phyloP scores from a whole-genome alignment of 2,113 vertebrate genomes.

The Cyphomyrus discorhynchus region DNA sequence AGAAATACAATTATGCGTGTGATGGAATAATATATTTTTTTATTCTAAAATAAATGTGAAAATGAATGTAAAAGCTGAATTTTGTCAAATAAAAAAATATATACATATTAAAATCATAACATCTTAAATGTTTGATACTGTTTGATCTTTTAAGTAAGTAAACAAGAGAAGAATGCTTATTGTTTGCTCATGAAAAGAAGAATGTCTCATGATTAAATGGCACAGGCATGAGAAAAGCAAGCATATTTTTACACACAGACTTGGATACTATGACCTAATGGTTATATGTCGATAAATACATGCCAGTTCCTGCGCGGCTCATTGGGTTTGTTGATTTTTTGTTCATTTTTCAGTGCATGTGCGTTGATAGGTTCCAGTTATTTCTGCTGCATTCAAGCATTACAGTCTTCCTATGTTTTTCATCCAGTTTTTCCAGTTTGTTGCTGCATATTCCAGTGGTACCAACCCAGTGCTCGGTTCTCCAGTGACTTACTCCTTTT shows the following conservation, averaged over 20 bases:
- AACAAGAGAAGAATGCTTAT: neutral
- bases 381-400: neutral
- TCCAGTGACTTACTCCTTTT: neutral
- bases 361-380: neutral
- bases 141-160: neutral
- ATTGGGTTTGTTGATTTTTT: neutral
- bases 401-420: neutral
- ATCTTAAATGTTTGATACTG: neutral
- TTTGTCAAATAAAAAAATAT: neutral
- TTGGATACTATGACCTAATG: neutral
- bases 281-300: neutral
- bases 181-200: neutral
- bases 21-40: neutral
- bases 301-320: neutral
- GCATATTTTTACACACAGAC: neutral
- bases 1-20: neutral
- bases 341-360: neutral
- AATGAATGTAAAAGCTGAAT: neutral
- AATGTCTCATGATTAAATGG: neutral
- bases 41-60: neutral
- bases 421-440: no score
- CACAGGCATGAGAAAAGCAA: neutral
- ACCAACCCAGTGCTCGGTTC: neutral
- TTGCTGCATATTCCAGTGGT: neutral
- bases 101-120: neutral